A percentile compares a stretch with the other conserved stretches of the same genome.
phyloP scores from a whole-genome alignment of 2,888 invertebrate genomes.

The Dynastes maya region DNA sequence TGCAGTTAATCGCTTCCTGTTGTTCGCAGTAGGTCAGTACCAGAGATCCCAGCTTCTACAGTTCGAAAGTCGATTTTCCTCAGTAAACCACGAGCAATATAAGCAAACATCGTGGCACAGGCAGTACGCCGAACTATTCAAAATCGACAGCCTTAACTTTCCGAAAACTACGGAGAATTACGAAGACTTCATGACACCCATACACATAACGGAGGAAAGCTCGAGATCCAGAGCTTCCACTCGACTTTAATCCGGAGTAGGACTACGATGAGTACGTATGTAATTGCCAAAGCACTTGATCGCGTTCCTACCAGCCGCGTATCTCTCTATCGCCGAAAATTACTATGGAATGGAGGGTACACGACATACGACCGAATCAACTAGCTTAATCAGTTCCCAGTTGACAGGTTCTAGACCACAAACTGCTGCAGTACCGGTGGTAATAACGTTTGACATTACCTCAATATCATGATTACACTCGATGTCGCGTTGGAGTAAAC shows the following conservation, averaged over 20 bases:
- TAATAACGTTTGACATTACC: conserved; percentile 35
- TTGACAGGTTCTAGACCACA: conserved; percentile 39
- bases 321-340: not conserved
- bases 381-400: conserved; percentile 39
- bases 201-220: not conserved
- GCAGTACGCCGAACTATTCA: not conserved
- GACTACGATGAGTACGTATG: not conserved
- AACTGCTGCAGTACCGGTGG: conserved; percentile 17
- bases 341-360: not conserved
- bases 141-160: not conserved
- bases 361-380: conserved; percentile 23
- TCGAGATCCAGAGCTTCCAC: not conserved
- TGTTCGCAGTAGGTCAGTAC: too few species aligned
- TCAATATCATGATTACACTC: conserved; percentile 36
- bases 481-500: not conserved
- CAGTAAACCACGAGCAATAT: not conserved
- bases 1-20: too few species aligned
- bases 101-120: too few species aligned
- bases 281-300: conserved; percentile 42
- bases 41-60: too few species aligned
- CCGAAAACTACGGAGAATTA: not conserved
- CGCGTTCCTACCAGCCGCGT: not conserved
- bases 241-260: not conserved
- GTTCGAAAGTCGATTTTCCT: not conserved
- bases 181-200: not conserved